Conservation (phyloP, 2,888 invertebrate genomes). For the Neoaliturus tenellus region DNA sequence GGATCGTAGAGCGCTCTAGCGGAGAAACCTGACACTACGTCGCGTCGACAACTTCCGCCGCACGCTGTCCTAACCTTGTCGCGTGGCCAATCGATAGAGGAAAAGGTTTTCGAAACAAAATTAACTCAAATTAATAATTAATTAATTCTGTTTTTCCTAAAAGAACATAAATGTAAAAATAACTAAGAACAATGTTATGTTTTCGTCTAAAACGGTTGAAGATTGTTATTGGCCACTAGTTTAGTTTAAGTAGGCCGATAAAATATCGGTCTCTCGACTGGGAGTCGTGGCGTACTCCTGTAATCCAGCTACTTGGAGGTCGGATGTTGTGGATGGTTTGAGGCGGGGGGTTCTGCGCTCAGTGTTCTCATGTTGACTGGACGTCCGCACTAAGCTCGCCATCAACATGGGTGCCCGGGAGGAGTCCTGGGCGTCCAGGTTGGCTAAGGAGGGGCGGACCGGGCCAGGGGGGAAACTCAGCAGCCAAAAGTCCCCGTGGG, state of each 20-base stretch:
- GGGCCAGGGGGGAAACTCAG: constrained; percentile 99
- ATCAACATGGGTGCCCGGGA: constrained; percentile 95
- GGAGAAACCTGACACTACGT: neutral
- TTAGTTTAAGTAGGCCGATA: too few species aligned
- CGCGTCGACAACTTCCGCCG: neutral
- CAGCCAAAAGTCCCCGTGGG: constrained; percentile 99
- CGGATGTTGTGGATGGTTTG: constrained; percentile 90
- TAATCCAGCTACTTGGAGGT: constrained; percentile 89
- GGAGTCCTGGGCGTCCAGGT: constrained; percentile 92
- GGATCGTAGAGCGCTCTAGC: neutral
- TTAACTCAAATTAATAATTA: neutral
- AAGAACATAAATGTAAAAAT: too few species aligned
- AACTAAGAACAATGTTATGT: too few species aligned
- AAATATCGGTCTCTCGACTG: neutral
- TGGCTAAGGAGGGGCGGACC: constrained; percentile 82
- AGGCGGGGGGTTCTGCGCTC: constrained; percentile 84
- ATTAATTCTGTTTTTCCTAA: too few species aligned
- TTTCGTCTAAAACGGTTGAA: too few species aligned
- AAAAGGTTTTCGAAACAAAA: neutral
- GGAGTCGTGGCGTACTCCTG: constrained; percentile 92
- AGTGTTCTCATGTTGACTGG: constrained; percentile 89
- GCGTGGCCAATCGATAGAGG: neutral
- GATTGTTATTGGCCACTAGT: too few species aligned
- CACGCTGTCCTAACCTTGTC: neutral
- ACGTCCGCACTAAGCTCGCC: constrained; percentile 97